Evolutionary conservation across 2,797 vertebrate genomes (phyloP).

Genomic region (Ctenopoma kingsleyae): DNA sequence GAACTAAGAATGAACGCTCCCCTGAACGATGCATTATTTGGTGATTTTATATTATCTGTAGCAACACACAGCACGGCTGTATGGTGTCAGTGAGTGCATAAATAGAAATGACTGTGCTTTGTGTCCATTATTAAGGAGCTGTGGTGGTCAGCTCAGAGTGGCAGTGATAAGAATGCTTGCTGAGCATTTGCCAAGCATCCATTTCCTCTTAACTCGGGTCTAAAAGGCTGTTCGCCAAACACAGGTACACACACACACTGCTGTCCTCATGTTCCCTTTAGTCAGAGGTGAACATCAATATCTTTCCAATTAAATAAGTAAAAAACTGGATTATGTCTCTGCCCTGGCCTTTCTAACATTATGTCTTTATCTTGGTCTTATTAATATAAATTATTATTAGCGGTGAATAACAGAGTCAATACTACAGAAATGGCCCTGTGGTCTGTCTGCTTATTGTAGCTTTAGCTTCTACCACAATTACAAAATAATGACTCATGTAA

Average conservation of each 20-base stretch:
- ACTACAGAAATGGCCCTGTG: constrained; percentile 8
- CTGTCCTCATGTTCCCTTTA: constrained; percentile 59
- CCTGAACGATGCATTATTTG: constrained; percentile 23
- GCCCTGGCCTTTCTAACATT: constrained; percentile 32
- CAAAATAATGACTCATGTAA: not conserved
- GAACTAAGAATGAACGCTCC: constrained; percentile 4
- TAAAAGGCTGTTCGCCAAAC: constrained; percentile 58
- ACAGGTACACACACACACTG: constrained; percentile 30
- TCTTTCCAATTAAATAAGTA: constrained; percentile 52
- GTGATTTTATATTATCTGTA: constrained; percentile 43
- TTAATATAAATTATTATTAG: constrained; percentile 25
- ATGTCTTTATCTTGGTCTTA: constrained; percentile 28
- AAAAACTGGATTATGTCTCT: constrained; percentile 52
- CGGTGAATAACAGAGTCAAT: not conserved
- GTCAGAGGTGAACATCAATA: constrained; percentile 55
- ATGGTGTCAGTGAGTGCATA: constrained; percentile 47
- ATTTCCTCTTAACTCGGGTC: constrained; percentile 66
- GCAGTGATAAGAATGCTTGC: constrained; percentile 62
- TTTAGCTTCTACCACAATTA: constrained; percentile 7
- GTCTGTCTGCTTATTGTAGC: constrained; percentile 1
- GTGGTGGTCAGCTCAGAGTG: constrained; percentile 66
- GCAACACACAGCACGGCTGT: constrained; percentile 31
- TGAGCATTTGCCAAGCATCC: constrained; percentile 70
- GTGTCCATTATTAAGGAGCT: constrained; percentile 65
- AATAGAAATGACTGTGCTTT: constrained; percentile 57